These are phyloP conservation scores for Syrmaticus mikado DNA, from an alignment of 2,113 vertebrate species.

Conservation along the genomic window DNA sequence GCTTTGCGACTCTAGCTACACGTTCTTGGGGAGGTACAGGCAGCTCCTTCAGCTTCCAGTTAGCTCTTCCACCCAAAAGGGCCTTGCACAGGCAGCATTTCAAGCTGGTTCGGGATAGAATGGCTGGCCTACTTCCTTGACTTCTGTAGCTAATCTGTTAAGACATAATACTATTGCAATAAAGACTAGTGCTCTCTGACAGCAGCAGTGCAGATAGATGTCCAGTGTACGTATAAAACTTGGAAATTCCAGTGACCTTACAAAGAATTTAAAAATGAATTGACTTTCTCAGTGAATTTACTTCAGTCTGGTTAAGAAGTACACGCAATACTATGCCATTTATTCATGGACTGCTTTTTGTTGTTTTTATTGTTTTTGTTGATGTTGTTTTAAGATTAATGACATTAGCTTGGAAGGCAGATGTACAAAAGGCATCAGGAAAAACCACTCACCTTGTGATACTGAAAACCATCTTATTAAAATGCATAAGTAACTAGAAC, in stretches of 20 bases:
- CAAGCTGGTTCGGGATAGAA: not conserved
- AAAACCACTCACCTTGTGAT: not conserved
- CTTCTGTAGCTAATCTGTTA: not conserved
- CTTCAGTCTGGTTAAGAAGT: not conserved
- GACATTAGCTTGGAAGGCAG: not conserved
- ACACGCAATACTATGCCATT: not conserved
- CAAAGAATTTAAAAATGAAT: not conserved
- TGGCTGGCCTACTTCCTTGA: not conserved
- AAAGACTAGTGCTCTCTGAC: not conserved
- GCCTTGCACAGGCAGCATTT: not conserved
- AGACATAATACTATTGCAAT: not conserved
- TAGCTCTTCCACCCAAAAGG: not conserved
- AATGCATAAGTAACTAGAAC: not conserved
- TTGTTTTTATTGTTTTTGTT: not conserved
- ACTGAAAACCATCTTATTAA: not conserved
- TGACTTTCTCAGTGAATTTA: not conserved
- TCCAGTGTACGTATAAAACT: not conserved
- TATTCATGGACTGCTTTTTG: accelerated
- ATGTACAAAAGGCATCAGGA: not conserved
- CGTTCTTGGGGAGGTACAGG: not conserved
- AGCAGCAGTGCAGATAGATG: not conserved
- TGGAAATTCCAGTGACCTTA: not conserved
- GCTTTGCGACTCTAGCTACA: not conserved
- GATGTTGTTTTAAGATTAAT: not conserved
- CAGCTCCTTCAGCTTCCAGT: not conserved